A percentile compares a stretch with the other conserved stretches of the same genome.
These are phyloP conservation scores for Ranitomeya variabilis DNA, from an alignment of 2,113 vertebrate genomes.

Conservation along the genomic window DNA sequence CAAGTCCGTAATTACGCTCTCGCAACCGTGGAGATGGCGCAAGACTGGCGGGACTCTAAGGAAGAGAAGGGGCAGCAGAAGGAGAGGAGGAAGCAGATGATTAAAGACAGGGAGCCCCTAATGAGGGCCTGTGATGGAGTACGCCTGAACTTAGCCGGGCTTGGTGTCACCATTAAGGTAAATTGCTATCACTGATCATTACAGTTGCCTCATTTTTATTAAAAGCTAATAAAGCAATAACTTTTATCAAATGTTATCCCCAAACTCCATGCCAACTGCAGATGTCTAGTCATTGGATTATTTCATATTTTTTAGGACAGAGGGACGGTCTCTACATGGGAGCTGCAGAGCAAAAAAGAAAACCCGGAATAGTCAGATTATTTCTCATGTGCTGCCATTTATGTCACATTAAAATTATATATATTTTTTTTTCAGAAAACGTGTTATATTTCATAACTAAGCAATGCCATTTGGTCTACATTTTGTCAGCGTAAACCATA, in stretches of 20 bases:
- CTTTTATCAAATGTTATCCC: too few relatives aligned
- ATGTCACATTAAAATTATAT: conserved; percentile 9
- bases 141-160: conserved; percentile 76
- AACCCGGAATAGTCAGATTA: not conserved
- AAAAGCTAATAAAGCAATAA: too few relatives aligned
- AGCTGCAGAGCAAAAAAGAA: conserved; percentile 67
- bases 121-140: conserved; percentile 86
- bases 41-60: not conserved
- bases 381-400: not conserved
- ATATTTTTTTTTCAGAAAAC: not conserved
- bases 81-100: conserved; percentile 62
- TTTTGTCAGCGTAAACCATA: too few relatives aligned
- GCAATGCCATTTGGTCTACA: not conserved
- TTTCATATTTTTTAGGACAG: conserved; percentile 78
- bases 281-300: not conserved
- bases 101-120: conserved; percentile 77
- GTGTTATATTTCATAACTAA: not conserved
- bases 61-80: conserved; percentile 57
- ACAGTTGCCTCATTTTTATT: not conserved
- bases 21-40: conserved; percentile 32
- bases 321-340: conserved; percentile 85
- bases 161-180: conserved; percentile 88
- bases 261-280: not conserved
- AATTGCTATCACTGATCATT: not conserved
- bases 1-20: conserved; percentile 84